phyloP scores from a whole-genome alignment of 2,888 invertebrate species.

The Campopleginae sp. region DNA sequence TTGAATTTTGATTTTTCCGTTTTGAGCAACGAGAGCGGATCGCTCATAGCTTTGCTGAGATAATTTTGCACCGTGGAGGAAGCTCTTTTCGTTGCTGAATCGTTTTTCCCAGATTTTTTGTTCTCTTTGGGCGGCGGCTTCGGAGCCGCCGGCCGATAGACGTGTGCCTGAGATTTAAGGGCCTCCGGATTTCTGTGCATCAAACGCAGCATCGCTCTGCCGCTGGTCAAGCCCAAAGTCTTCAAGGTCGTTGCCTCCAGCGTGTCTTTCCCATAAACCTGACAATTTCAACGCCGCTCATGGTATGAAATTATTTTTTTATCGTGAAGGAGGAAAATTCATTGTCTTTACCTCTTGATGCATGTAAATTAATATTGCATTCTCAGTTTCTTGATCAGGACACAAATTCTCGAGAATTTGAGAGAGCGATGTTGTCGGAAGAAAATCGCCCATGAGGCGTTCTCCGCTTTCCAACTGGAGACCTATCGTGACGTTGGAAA shows the following conservation, averaged over 20 bases:
- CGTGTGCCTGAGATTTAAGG: constrained; percentile 89
- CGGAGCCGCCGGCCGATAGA: constrained; percentile 85
- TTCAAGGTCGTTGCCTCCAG: constrained; percentile 90
- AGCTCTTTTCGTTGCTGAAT: constrained; percentile 47
- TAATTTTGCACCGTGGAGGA: constrained; percentile 62
- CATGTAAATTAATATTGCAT: constrained; percentile 78
- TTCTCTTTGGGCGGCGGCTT: constrained; percentile 66
- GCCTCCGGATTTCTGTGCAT: constrained; percentile 88
- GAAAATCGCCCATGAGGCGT: constrained; percentile 87
- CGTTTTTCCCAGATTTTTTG: constrained; percentile 56
- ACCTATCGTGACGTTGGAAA: constrained; percentile 89
- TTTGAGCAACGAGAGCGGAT: constrained; percentile 65
- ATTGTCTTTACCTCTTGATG: constrained; percentile 77
- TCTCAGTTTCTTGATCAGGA: constrained; percentile 84
- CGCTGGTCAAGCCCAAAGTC: constrained; percentile 91
- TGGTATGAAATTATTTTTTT: not conserved
- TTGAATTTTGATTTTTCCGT: constrained; percentile 67
- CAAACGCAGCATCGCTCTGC: constrained; percentile 90
- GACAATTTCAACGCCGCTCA: not conserved
- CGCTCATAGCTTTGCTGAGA: constrained; percentile 60
- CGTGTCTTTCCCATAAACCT: constrained; percentile 88
- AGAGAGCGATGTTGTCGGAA: constrained; percentile 86
- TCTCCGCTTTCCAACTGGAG: constrained; percentile 91
- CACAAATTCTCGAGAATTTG: constrained; percentile 86
- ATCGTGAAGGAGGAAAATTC: not conserved